Conservation (phyloP, 1,140 invertebrate species). For the Scylla paramamosain region DNA sequence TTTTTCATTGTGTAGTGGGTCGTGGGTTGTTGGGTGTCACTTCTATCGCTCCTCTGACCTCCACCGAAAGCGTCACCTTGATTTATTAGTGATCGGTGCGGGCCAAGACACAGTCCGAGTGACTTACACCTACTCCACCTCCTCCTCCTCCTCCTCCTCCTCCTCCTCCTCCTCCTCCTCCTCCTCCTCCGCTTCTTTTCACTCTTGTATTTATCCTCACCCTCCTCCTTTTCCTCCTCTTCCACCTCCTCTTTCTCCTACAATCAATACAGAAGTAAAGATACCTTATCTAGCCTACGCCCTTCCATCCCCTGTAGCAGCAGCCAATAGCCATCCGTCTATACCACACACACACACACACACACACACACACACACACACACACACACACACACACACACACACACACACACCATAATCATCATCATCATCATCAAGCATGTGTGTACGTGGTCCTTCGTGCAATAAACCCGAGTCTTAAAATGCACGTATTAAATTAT, state of each 20-base stretch:
- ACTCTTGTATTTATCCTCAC: background rate
- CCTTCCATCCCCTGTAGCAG: background rate
- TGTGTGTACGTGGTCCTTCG: background rate
- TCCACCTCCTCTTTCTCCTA: background rate
- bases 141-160: background rate
- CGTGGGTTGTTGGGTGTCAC: background rate
- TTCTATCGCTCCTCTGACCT: background rate
- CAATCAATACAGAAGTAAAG: background rate
- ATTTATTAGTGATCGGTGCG: background rate
- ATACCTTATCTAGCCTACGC: background rate
- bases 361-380: conserved; percentile 20
- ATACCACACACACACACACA: background rate
- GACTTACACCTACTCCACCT: background rate
- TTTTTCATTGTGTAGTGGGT: background rate
- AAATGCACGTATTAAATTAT: no score
- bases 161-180: background rate
- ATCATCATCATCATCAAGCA: background rate
- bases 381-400: conserved; percentile 20
- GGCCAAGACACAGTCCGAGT: background rate
- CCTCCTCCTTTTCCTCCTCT: background rate
- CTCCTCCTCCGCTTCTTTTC: background rate
- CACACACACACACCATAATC: background rate
- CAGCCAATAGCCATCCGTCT: background rate
- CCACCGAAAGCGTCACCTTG: background rate
- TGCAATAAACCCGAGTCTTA: no score